Base-by-base conservation (phyloP, 2,797 vertebrate genomes). In the Babyrousa celebensis region DNA sequence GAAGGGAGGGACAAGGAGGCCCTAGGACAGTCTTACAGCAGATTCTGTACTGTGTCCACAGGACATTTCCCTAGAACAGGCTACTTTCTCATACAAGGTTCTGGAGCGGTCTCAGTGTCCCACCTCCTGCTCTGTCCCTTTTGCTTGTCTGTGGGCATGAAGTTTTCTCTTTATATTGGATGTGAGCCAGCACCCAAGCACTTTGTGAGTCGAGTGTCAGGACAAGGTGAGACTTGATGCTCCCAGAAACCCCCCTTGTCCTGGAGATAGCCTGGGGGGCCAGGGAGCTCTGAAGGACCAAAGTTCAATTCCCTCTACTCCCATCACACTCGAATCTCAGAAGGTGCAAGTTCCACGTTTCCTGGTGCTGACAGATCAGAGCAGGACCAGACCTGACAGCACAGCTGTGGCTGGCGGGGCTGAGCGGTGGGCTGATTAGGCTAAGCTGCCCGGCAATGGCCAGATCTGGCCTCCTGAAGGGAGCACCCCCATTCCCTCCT, bases 161-260 rank as follows among this genome's bases (percentile, higher is more conserved):
- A 96, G 96, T 95, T 0, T 0, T 98, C 98, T 98, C 98, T 98
- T 67, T 80, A 95, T 94, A 87, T 94, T 98, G 98, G 98, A 98
- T 96, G 94, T 94, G 96, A 98, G 98, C 98, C 98, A 98, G 98
- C 98, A 98, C 96, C 97, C 97, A 95, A 83, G 96, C 97, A 98
- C 98, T 99, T 99, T 98, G 98, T 99, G 98, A 98, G 98, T 98
- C 95, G 98, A 99, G 98, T 98, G 98, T 98, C 96, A 96, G 97
- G 98, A 98, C 98, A 98, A 99, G 98, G 98, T 98, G 98, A 7
- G 96, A 98, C 29, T 96, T 89, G 98, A 98, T 98, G 98, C 93
- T 79, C 96, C 97, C 97, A 97, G 98, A 98, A 98, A 98, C 97
- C 98, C 98, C 97, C 97, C 96, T 98, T 97, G 94, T 96, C 94